A percentile compares a stretch with the other conserved stretches of the same genome.
phyloP scores from a whole-genome alignment of 37 sponge, comb jelly and placozoan species.

The Beroe ovata region DNA sequence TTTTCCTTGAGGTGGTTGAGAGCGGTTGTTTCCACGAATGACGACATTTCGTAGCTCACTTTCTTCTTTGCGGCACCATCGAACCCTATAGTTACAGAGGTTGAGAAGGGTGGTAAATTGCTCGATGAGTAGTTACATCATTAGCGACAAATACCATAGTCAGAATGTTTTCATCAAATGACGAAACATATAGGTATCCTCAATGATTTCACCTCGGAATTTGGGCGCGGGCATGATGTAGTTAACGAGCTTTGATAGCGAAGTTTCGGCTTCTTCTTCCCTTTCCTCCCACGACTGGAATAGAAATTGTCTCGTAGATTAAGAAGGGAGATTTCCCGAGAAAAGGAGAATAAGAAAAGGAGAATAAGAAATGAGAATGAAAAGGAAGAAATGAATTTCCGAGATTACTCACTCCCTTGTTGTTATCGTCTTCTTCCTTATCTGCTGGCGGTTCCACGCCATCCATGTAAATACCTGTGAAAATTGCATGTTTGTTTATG shows the following conservation, averaged over 20 bases:
- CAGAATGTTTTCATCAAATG: too few relatives aligned
- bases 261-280: slow-evolving; percentile 56
- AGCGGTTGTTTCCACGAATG: slow-evolving; percentile 68
- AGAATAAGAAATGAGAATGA: neutral
- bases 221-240: slow-evolving; percentile 65
- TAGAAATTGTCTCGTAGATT: too few relatives aligned
- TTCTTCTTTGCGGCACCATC: slow-evolving; percentile 26
- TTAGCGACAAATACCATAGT: too few relatives aligned
- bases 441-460: slow-evolving; percentile 53
- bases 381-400: neutral
- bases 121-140: too few relatives aligned
- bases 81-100: slow-evolving; percentile 29
- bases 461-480: slow-evolving; percentile 46
- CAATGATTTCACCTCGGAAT: slow-evolving; percentile 64
- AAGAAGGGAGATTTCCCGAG: neutral
- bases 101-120: too few relatives aligned
- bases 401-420: slow-evolving; percentile 18
- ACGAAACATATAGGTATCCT: too few relatives aligned
- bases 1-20: slow-evolving; percentile 68
- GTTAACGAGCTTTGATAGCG: slow-evolving; percentile 58
- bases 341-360: neutral
- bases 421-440: slow-evolving; percentile 6
- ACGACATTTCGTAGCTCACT: slow-evolving; percentile 68
- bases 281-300: slow-evolving; percentile 62
- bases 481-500: neutral